Evolutionary conservation across 2,888 invertebrate genomes (phyloP).

Genomic region (Stenodera caucasica): DNA sequence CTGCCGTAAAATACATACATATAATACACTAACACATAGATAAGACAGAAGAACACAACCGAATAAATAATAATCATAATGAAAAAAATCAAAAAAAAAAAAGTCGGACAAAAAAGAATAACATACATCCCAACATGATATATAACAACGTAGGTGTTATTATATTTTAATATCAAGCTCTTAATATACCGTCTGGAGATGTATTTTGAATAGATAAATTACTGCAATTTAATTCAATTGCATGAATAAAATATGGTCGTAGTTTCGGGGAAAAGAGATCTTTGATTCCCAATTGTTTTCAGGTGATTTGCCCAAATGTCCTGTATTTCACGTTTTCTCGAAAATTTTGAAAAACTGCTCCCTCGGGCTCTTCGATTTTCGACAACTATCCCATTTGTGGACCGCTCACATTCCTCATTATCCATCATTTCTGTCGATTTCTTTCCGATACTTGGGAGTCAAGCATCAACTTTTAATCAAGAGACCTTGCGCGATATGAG

Average conservation of each 20-base stretch:
- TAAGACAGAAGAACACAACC: neutral
- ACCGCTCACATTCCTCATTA: too few species aligned
- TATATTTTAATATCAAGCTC: constrained; percentile 52
- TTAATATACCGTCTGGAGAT: constrained; percentile 44
- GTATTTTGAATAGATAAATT: constrained; percentile 50
- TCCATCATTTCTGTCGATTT: too few species aligned
- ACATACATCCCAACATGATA: constrained; percentile 17
- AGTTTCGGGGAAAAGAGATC: neutral
- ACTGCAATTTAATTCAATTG: constrained; percentile 46
- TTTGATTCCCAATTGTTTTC: too few species aligned
- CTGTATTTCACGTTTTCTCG: too few species aligned
- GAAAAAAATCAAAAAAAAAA: neutral
- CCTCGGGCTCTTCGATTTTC: too few species aligned
- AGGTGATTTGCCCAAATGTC: too few species aligned
- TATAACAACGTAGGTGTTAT: constrained; percentile 47
- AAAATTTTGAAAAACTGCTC: too few species aligned
- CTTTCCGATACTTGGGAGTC: too few species aligned
- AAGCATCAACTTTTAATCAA: too few species aligned
- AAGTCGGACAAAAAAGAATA: too few species aligned
- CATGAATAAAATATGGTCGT: constrained; percentile 40
- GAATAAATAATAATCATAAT: neutral
- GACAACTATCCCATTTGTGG: too few species aligned
- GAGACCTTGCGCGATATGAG: too few species aligned
- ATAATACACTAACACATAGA: constrained; percentile 1
- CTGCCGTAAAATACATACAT: constrained; percentile 20